Evolutionary conservation across 2,888 invertebrate species (phyloP).

Genomic region (Cheilosia vernalis): DNA sequence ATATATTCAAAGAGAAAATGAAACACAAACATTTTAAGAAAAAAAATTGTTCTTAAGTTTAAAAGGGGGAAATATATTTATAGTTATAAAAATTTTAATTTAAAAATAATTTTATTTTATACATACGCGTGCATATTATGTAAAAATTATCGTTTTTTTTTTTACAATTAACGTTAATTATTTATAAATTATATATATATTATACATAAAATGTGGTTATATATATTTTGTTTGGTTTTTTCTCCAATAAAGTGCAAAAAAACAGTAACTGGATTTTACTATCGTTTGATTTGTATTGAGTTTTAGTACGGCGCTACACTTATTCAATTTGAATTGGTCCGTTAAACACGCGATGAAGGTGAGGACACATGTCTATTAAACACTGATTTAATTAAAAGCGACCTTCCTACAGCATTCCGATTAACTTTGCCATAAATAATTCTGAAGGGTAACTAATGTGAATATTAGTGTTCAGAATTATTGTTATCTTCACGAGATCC

Average conservation of each 20-base stretch:
- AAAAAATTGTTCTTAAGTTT: conserved; percentile 42
- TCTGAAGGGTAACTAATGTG: no score
- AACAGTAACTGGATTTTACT: neutral
- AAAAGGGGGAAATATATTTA: conserved; percentile 25
- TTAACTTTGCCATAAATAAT: no score
- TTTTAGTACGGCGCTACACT: no score
- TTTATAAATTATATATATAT: conserved; percentile 65
- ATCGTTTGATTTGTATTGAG: neutral
- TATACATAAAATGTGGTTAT: conserved; percentile 61
- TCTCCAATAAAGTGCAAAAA: conserved; percentile 73
- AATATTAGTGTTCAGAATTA: no score
- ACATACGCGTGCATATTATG: conserved; percentile 37
- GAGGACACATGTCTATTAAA: no score
- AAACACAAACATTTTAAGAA: conserved; percentile 5
- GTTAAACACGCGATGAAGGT: no score
- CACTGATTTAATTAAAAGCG: no score
- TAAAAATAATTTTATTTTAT: conserved; percentile 52
- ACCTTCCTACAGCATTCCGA: no score
- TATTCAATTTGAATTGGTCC: no score
- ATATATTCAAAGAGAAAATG: conserved; percentile 34
- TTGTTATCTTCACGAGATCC: no score
- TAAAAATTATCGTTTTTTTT: conserved; percentile 45
- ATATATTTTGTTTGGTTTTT: conserved; percentile 56
- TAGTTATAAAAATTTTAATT: conserved; percentile 35
- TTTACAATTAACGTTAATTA: conserved; percentile 68